Base-by-base conservation (phyloP, 2,113 vertebrate species). In the Leucopsar rothschildi region DNA sequence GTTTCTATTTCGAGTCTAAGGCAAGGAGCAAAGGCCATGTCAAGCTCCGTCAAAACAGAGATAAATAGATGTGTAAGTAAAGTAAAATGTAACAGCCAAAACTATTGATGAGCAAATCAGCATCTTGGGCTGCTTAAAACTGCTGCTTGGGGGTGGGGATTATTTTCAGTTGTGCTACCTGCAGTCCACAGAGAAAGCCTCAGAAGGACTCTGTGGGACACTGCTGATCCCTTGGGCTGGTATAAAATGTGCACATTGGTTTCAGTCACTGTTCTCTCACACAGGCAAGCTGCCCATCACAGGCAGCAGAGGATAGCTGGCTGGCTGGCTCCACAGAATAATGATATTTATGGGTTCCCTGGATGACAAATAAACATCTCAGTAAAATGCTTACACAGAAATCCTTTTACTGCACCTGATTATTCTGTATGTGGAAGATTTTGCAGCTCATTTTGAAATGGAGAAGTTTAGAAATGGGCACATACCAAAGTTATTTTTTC, bases 1-100 rank as follows among this genome's bases (percentile, higher is more conserved):
- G 27, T 55, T 57, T 66, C 52, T 90, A 15, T 78, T 88, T 93
- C 76, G 71, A 88, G 22, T 57, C 61, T 88, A 56, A 89, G 33
- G 9, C 9, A 56, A 35, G 60, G 45, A 91, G 52, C 45, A 75
- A 50, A 89, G 82, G 50, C 68, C n/a, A 33, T 40, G 22, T 27
- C 39, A 66, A 15, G 11, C 24, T 90, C 65, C 88, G 23, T 82
- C 49, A 82, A 76, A 82, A 66, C 18, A 78, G 72, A 68, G 28
- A 77, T 31, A 89, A 80, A 83, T 45, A 86, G 59, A 63, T 52
- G 31, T 5, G 7, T 68, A 66, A 85, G 19, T 11, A 64, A 83
- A 24, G 28, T 39, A 33, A 83, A 68, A 10, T 24, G 10, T 27
- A 57, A 77, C 2, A 35, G 15, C 21, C 28, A 39, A 72, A 76